A percentile compares a stretch with the other conserved stretches of the same genome.
phyloP scores from a whole-genome alignment of 2,888 invertebrate species.

The Watsonalla cultraria region DNA sequence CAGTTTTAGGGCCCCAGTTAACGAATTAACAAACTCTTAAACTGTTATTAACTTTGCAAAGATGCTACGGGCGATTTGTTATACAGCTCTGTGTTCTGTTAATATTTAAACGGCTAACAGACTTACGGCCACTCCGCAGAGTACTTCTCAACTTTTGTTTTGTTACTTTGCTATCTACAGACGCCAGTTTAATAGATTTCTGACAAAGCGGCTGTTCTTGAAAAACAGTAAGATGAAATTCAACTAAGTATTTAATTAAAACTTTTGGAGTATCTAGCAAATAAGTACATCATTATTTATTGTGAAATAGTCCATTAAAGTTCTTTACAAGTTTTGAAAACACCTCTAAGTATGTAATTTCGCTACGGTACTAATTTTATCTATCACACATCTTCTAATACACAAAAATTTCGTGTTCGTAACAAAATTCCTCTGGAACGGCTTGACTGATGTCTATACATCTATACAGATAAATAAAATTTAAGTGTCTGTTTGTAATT shows the following conservation, averaged over 20 bases:
- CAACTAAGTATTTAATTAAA: not conserved
- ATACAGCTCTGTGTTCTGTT: conserved; percentile 6
- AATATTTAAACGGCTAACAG: not conserved
- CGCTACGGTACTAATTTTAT: too few species aligned
- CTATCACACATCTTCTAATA: too few species aligned
- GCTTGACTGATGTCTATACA: too few species aligned
- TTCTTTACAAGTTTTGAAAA: too few species aligned
- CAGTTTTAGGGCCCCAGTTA: conserved; percentile 12
- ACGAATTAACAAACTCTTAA: conserved; percentile 27
- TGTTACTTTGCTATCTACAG: not conserved
- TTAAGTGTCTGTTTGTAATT: too few species aligned
- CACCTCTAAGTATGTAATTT: too few species aligned
- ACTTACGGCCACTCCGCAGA: not conserved
- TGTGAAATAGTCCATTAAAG: too few species aligned
- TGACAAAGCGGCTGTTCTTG: not conserved
- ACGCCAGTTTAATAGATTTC: not conserved
- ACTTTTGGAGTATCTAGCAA: too few species aligned
- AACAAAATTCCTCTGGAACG: too few species aligned
- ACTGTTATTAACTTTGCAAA: conserved; percentile 17
- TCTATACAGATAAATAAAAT: too few species aligned
- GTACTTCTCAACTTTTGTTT: not conserved
- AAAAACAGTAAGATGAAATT: not conserved
- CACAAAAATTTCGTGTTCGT: too few species aligned
- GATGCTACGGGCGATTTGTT: conserved; percentile 16
- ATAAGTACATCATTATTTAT: too few species aligned